Percentiles rank a stretch among this genome's conserved stretches.
Conservation (phyloP, 2,113 vertebrate genomes). For the Ochotona curzoniae region DNA sequence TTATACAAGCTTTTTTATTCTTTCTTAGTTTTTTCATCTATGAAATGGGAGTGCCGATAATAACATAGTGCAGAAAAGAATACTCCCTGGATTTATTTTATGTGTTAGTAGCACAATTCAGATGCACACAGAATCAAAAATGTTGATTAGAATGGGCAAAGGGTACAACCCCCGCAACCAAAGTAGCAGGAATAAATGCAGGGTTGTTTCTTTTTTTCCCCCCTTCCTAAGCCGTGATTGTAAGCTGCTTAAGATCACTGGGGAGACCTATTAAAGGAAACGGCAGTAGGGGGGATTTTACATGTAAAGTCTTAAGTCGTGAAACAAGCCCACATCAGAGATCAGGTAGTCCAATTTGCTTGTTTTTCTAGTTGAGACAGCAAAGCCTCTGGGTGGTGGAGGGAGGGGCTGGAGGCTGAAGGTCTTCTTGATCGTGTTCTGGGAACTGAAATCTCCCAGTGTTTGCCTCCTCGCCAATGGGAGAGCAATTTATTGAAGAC, state of each 20-base stretch:
- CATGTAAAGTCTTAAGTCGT: background rate
- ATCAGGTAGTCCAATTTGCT: background rate
- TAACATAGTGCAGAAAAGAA: constrained; percentile 43
- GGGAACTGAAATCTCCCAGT: background rate
- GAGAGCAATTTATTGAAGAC: background rate
- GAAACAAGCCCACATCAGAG: background rate
- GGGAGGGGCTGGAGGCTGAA: background rate
- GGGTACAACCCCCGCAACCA: background rate
- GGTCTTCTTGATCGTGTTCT: background rate
- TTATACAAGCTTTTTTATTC: constrained; percentile 51
- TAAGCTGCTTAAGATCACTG: constrained; percentile 30
- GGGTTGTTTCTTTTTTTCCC: background rate
- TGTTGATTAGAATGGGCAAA: background rate
- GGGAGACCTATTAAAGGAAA: background rate
- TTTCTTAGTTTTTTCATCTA: constrained; percentile 70
- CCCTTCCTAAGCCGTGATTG: background rate
- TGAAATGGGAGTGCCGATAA: constrained; percentile 60
- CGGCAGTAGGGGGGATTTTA: constrained; percentile 33
- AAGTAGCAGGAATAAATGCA: background rate
- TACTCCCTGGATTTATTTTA: background rate
- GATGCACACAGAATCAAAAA: constrained; percentile 40
- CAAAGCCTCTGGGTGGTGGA: background rate
- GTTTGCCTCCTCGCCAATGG: background rate
- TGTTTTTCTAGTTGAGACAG: background rate
- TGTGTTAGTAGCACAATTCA: constrained; percentile 34